Base-by-base conservation (phyloP, 2,113 vertebrate species). In the Coracopsis vasa region DNA sequence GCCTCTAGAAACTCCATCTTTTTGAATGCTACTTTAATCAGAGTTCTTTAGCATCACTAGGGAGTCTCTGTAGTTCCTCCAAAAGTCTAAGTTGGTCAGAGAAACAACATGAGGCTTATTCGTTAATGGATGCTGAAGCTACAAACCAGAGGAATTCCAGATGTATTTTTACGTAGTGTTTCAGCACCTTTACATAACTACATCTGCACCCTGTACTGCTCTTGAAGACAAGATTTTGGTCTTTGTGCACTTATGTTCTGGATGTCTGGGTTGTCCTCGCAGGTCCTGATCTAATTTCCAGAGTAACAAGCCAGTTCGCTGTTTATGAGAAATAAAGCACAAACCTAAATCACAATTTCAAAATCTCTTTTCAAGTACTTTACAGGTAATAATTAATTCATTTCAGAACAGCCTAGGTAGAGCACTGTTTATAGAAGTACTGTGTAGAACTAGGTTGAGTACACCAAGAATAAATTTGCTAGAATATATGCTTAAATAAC, bases 111-210 rank as follows among this genome's bases (percentile, higher is more conserved):
- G 28, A 77, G 3, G 20, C 31, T 79, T 51, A 91, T 84, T 95
- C 69, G 90, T 91, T 81, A 95, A 88, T 86, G 78, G 92, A 78
- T 53, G 75, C 80, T 24, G 19, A 88, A 93, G 81, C 73, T 81
- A 94, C 67, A 95, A 93, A 95, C 10, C 80, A 93, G 77, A 90
- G 35, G 39, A 92, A 91, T 58, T 53, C 61, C 86, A 83, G 78
- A 54, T 10, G 2, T 24, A 11, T 51, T 90, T 92, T 97, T 53
- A 80, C 15, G 62, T 2, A 35, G 29, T 21, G 37, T 62, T 84
- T 64, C 70, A 82, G 28, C 37, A 80, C 44, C 42, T 85, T 88
- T 54, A 86, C 6, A 0, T 72, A 94, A 86, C 89, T 66, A 16
- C 19, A 45, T 23, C 18, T 53, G 42, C n/a, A 79, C 14, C 37